phyloP scores from a whole-genome alignment of 2,797 vertebrate genomes.

The Myotis planiceps region DNA sequence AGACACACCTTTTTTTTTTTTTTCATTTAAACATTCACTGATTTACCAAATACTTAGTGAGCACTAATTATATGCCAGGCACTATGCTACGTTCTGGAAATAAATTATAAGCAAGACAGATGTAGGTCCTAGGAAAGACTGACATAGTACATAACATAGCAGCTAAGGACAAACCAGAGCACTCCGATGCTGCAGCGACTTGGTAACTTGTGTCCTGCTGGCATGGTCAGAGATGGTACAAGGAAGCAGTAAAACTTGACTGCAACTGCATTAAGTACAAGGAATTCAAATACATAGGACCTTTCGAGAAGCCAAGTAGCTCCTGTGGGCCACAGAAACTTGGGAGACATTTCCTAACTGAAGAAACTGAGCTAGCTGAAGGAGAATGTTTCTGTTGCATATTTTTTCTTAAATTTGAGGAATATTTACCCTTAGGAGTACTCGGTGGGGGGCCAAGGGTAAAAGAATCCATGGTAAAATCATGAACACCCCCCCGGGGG shows the following conservation, averaged over 20 bases:
- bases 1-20: fast-evolving
- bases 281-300: not conserved
- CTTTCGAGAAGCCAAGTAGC: not conserved
- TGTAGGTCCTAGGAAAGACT: not conserved
- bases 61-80: not conserved
- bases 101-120: not conserved
- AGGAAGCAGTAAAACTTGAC: not conserved
- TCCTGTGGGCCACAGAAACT: not conserved
- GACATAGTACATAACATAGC: not conserved
- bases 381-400: not conserved
- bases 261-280: not conserved
- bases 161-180: not conserved
- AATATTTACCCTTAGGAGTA: not conserved
- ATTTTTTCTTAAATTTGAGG: not conserved
- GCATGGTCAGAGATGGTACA: too few relatives aligned
- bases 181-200: too few relatives aligned
- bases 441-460: not conserved
- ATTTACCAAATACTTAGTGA: not conserved
- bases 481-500: not conserved
- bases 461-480: not conserved
- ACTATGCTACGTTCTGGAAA: not conserved
- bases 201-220: not conserved
- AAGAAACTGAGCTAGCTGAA: not conserved
- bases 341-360: not conserved
- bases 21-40: not conserved